A percentile compares a stretch with the other conserved stretches of the same genome.
Evolutionary conservation across 2,888 invertebrate species (phyloP).

Genomic region (Drosophila neotestacea): DNA sequence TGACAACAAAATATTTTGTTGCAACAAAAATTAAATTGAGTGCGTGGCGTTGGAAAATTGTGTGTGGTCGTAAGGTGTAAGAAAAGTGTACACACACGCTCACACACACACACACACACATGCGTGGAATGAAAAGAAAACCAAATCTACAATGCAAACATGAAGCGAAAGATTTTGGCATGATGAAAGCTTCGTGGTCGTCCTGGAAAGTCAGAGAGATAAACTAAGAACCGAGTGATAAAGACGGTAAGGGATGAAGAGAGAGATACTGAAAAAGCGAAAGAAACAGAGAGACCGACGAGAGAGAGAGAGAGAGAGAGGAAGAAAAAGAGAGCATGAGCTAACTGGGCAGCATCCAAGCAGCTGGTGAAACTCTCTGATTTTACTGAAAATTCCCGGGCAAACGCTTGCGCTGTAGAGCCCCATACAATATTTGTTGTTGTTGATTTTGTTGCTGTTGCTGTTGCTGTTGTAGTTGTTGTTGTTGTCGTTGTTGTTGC

Average conservation of each 20-base stretch:
- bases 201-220: slow-evolving; percentile 20
- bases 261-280: not conserved
- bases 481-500: slow-evolving; percentile 39
- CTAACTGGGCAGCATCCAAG: slow-evolving; percentile 44
- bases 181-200: not conserved
- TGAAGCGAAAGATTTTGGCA: slow-evolving; percentile 28
- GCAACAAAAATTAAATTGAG: slow-evolving; percentile 80
- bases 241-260: slow-evolving; percentile 5
- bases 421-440: slow-evolving; percentile 36
- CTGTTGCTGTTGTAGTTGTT: slow-evolving; percentile 7
- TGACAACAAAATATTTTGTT: slow-evolving; percentile 67
- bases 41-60: slow-evolving; percentile 74
- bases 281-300: not conserved
- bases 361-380: slow-evolving; percentile 38
- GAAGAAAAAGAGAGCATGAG: slow-evolving; percentile 4
- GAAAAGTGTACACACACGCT: slow-evolving; percentile 44
- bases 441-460: slow-evolving; percentile 24
- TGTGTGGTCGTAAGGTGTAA: slow-evolving; percentile 69
- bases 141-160: slow-evolving; percentile 76
- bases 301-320: slow-evolving; percentile 11
- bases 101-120: slow-evolving; percentile 22
- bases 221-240: slow-evolving; percentile 3
- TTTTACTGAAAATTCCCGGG: slow-evolving; percentile 83
- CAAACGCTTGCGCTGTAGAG: slow-evolving; percentile 84
- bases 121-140: slow-evolving; percentile 4